Conservation (phyloP, 1,140 invertebrate genomes). For the Lordiphosa stackelbergi region DNA sequence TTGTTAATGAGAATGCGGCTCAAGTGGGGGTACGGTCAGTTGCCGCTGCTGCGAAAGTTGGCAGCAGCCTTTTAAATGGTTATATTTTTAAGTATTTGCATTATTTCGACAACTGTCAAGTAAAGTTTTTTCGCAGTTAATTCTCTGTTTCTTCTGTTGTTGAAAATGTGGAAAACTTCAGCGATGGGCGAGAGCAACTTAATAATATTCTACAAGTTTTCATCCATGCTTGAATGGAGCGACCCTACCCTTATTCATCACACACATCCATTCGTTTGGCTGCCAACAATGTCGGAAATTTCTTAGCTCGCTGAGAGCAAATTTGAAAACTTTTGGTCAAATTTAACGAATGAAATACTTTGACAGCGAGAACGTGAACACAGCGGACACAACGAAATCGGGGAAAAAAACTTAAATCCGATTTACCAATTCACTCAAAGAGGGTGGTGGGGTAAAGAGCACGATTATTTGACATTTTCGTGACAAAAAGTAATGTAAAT, state of each 20-base stretch:
- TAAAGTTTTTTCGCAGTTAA: too few species aligned
- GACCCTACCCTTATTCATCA: background rate
- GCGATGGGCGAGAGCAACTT: constrained; percentile 6
- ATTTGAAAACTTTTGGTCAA: constrained; percentile 36
- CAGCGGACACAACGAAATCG: constrained; percentile 5
- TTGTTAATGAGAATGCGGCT: constrained; percentile 37
- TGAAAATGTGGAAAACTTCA: constrained; percentile 7
- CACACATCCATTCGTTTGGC: constrained; percentile 4
- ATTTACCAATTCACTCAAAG: background rate
- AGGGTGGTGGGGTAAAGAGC: background rate
- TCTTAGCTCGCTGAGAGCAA: constrained; percentile 9
- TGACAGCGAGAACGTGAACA: constrained; percentile 31
- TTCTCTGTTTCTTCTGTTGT: too few species aligned
- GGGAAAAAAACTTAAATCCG: background rate
- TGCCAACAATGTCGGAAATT: background rate
- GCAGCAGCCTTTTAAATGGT: constrained; percentile 1
- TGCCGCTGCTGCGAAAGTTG: constrained; percentile 11
- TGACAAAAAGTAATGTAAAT: constrained; percentile 6
- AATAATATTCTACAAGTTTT: constrained; percentile 33
- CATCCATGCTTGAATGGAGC: constrained; percentile 13
- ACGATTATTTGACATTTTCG: constrained; percentile 6
- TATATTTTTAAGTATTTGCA: too few species aligned
- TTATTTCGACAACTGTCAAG: too few species aligned
- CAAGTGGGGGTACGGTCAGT: constrained; percentile 24
- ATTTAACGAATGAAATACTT: constrained; percentile 33